phyloP scores from a whole-genome alignment of 2,888 invertebrate species.

The Xanthia icteritia region DNA sequence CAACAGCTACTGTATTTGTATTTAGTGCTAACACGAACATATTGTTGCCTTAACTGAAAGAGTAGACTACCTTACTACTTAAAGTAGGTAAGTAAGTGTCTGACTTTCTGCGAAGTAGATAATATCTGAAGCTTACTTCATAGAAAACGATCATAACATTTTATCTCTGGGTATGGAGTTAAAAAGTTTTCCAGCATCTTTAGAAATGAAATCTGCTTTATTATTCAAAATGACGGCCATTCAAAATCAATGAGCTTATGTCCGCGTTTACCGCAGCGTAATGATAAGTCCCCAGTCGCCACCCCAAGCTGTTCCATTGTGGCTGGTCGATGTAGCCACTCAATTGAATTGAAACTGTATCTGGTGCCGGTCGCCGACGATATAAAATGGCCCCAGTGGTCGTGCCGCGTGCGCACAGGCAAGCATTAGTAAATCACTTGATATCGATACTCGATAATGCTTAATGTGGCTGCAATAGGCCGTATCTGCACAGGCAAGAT shows the following conservation, averaged over 20 bases:
- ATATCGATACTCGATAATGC: conserved; percentile 74
- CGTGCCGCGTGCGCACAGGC: conserved; percentile 63
- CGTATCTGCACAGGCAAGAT: conserved; percentile 61
- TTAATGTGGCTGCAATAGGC: conserved; percentile 71
- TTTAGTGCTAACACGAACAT: conserved; percentile 19
- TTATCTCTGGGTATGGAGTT: conserved; percentile 8
- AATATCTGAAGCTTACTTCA: conserved; percentile 2
- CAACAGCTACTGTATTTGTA: conserved; percentile 27
- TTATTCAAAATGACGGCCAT: conserved; percentile 25
- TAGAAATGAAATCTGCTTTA: conserved; percentile 21
- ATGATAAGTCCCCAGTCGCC: conserved; percentile 29
- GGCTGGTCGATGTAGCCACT: conserved; percentile 41
- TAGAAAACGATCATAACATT: not conserved
- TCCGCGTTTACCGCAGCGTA: conserved; percentile 20
- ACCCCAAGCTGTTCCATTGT: conserved; percentile 35
- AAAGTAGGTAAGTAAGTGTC: not conserved
- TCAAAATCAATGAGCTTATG: conserved; percentile 34
- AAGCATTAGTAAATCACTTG: conserved; percentile 75
- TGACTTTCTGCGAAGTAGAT: not conserved
- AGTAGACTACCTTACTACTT: not conserved
- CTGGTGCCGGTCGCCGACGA: conserved; percentile 70
- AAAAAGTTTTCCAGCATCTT: not conserved
- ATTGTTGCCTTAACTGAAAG: not conserved
- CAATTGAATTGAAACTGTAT: conserved; percentile 69
- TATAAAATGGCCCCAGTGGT: conserved; percentile 65